Conservation (phyloP, 2,888 invertebrate species). For the Heliconius ethilla region DNA sequence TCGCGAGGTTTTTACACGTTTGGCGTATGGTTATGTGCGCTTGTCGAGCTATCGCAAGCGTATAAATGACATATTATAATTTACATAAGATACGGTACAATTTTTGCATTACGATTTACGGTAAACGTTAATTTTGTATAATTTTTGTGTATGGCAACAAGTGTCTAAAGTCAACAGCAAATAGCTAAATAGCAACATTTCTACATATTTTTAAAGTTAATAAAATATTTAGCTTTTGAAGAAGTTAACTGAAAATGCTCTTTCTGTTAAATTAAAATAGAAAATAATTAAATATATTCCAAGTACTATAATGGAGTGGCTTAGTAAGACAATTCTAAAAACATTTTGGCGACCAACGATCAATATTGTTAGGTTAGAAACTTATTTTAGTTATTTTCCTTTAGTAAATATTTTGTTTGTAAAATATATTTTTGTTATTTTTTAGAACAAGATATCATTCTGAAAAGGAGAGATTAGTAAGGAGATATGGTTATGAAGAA, state of each 20-base stretch:
- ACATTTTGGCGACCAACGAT: conserved; percentile 68
- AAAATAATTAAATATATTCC: background rate
- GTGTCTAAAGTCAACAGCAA: background rate
- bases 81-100: too few species aligned
- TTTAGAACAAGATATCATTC: conserved; percentile 83
- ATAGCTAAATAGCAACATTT: background rate
- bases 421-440: conserved; percentile 35
- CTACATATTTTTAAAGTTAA: background rate
- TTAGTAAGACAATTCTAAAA: conserved; percentile 63
- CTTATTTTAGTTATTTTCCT: background rate
- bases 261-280: background rate
- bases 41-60: too few species aligned
- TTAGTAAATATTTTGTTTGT: background rate
- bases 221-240: background rate
- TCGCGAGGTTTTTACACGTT: too few species aligned
- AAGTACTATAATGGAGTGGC: conserved; percentile 59
- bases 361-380: conserved; percentile 69
- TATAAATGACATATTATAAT: too few species aligned
- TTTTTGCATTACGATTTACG: too few species aligned
- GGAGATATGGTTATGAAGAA: conserved; percentile 88
- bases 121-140: background rate
- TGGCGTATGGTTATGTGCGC: too few species aligned
- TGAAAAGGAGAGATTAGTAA: conserved; percentile 83
- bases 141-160: background rate
- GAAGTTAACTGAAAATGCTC: background rate